phyloP scores from a whole-genome alignment of 2,797 vertebrate genomes.

The Agapornis canus region DNA sequence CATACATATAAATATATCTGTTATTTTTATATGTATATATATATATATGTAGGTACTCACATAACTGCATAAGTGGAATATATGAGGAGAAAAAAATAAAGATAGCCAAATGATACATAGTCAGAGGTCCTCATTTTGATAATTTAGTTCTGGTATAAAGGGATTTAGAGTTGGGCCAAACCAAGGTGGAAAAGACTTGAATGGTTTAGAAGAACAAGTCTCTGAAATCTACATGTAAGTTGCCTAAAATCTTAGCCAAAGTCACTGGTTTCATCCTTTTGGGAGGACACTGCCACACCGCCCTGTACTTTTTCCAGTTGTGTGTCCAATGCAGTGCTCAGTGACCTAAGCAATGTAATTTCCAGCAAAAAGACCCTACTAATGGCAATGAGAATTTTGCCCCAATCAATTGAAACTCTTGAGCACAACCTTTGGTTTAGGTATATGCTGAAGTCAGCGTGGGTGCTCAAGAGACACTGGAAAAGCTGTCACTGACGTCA shows the following conservation, averaged over 20 bases:
- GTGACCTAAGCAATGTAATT: not conserved
- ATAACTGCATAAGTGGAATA: not conserved
- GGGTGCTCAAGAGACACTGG: not conserved
- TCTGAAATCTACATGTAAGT: not conserved
- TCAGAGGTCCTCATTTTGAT: not conserved
- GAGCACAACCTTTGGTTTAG: not conserved
- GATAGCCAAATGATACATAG: not conserved
- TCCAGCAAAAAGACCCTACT: not conserved
- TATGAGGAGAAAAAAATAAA: not conserved
- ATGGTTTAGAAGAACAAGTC: conserved; percentile 9
- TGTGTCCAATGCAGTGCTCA: not conserved
- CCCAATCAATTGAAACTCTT: not conserved
- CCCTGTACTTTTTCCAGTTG: not conserved
- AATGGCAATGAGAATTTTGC: not conserved
- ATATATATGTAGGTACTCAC: not conserved
- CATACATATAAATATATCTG: not conserved
- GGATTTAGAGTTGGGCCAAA: not conserved
- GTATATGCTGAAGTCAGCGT: not conserved
- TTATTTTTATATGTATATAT: not conserved
- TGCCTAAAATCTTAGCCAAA: conserved; percentile 3
- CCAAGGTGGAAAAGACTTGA: not conserved
- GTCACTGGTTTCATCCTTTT: not conserved
- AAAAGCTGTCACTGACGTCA: not conserved
- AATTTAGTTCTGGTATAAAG: not conserved
- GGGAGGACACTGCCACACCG: not conserved